Base-by-base conservation (phyloP, 1,140 invertebrate genomes). In the Drosophila pallidifrons region DNA sequence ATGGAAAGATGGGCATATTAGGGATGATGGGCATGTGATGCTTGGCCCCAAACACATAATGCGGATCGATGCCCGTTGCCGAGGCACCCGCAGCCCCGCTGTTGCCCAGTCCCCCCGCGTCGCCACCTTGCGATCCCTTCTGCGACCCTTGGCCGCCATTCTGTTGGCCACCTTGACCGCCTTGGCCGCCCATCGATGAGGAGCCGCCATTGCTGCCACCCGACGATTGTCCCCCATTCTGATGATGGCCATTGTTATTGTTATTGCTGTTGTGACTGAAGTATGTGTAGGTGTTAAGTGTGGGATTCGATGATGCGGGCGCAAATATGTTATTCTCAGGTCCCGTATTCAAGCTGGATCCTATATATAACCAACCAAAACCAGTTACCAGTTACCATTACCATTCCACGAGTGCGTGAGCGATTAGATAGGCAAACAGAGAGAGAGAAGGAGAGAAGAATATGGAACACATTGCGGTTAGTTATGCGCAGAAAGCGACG, bases 1-100 rank as follows among this genome's bases (percentile, higher is more conserved):
- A 92, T 41, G 92, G 92, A 58, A 92, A 92, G 43, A 92, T 92
- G 61, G 91, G 91, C 75, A 92, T 76, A 75, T 92, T 92, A n/a
- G 90, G 91, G 77, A 92, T 79, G 43, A 92, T 68, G 46, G 87
- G 87, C 77, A 86, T 85, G 45, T 91, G 89, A 51, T 91, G 81
- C 55, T 92, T 91, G 5, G 88, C 89, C 54, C 92, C 92, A 30
- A 92, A 92, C 3, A 92, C 91, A 67, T 93, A 92, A 51, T 93
- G 92, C 68, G 88, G 92, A 91, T 93, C 91, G 51, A 93, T 59
- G 6, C 79, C 79, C 5, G 83, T 77, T 0, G 81, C 78, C 2
- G 83, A 88, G 38, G 78, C 86, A 16, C 87, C 86, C 6, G 86
- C 87, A 0, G 82, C 82, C n/a, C 87, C 79, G 32, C 32, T 49